phyloP scores from a whole-genome alignment of 2,888 invertebrate genomes.

The Platycheirus rosarum region DNA sequence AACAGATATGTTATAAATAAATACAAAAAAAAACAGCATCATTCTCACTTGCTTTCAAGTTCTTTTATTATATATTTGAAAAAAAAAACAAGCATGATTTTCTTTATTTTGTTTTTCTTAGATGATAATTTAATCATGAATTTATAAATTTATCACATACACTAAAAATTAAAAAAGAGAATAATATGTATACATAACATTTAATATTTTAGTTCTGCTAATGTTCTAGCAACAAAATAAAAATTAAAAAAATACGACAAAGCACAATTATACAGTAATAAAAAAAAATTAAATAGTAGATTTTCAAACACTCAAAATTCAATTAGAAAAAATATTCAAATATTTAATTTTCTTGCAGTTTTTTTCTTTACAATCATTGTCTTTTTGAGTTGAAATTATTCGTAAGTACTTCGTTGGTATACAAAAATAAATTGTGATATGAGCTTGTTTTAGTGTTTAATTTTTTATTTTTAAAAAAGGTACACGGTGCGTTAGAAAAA shows the following conservation, averaged over 20 bases:
- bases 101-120: constrained; percentile 19
- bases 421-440: too few species aligned
- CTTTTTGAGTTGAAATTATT: constrained; percentile 18
- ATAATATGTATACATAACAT: constrained; percentile 28
- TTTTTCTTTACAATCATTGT: not conserved
- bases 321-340: not conserved
- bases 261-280: constrained; percentile 36
- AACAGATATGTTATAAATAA: constrained; percentile 12
- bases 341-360: constrained; percentile 16
- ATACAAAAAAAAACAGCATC: not conserved
- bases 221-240: constrained; percentile 26
- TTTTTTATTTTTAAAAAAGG: constrained; percentile 33
- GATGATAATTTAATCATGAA: constrained; percentile 39
- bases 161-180: constrained; percentile 58
- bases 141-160: constrained; percentile 69
- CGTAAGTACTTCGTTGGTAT: constrained; percentile 55
- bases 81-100: constrained; percentile 47
- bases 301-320: constrained; percentile 17
- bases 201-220: constrained; percentile 8
- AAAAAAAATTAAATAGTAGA: constrained; percentile 33
- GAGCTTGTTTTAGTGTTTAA: not conserved
- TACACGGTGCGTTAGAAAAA: constrained; percentile 39
- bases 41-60: constrained; percentile 46
- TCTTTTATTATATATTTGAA: constrained; percentile 42
- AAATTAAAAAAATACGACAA: constrained; percentile 34